A percentile compares a stretch with the other conserved stretches of the same genome.
phyloP scores from a whole-genome alignment of 2,113 vertebrate genomes.

The Apodemus sylvaticus region DNA sequence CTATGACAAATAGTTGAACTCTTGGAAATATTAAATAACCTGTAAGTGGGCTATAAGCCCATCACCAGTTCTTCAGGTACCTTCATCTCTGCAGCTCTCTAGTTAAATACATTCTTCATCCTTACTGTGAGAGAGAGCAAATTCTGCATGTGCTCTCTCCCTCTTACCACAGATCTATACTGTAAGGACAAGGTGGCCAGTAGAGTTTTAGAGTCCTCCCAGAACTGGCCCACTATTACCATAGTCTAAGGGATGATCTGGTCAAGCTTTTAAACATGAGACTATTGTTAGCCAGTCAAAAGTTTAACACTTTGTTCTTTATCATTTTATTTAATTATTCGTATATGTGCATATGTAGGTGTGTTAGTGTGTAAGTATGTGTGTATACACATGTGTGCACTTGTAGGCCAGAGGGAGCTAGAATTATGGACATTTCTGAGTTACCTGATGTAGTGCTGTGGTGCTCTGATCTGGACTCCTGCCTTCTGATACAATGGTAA shows the following conservation, averaged over 20 bases:
- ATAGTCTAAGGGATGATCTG: background rate
- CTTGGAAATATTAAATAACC: background rate
- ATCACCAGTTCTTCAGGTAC: background rate
- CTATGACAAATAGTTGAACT: background rate
- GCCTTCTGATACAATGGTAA: background rate
- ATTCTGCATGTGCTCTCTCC: background rate
- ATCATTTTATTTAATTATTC: background rate
- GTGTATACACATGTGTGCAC: rapidly evolving
- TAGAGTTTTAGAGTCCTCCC: background rate
- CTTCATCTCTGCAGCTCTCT: background rate
- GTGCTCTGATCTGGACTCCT: background rate
- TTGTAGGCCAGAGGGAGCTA: background rate
- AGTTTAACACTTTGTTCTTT: background rate
- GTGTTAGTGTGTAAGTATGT: background rate
- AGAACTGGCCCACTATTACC: background rate
- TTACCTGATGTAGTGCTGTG: background rate
- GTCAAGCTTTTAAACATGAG: background rate
- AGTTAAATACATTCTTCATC: background rate
- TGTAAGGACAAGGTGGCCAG: background rate
- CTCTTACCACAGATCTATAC: background rate
- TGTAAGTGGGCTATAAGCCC: background rate
- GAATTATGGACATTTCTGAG: background rate
- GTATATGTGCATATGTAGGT: background rate
- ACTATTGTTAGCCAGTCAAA: background rate
- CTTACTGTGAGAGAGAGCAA: background rate